Percentiles rank a stretch among this genome's conserved stretches.
phyloP scores from a whole-genome alignment of 53 echinoderm and acorn worm species.

The Holothuria leucospilota region DNA sequence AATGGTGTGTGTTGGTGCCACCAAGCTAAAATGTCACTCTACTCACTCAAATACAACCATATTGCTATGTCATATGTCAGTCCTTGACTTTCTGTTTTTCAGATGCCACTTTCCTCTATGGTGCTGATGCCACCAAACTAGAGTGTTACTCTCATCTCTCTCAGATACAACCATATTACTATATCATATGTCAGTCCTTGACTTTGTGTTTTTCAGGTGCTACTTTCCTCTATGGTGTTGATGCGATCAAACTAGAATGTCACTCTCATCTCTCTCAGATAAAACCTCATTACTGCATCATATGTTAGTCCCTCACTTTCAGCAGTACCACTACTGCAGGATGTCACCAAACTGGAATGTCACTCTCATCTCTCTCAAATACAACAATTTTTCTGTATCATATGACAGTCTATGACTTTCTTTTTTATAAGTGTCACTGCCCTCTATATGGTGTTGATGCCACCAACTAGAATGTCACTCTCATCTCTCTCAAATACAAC shows the following conservation, averaged over 20 bases:
- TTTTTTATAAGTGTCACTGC: constrained; percentile 57
- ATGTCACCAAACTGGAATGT: constrained; percentile 86
- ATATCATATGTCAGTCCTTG: too few species aligned
- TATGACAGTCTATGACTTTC: background rate
- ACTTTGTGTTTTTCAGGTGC: too few species aligned
- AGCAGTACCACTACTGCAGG: constrained; percentile 80
- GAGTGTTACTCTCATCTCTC: constrained; percentile 17
- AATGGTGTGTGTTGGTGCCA: constrained; percentile 72
- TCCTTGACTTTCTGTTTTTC: background rate
- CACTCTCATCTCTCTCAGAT: constrained; percentile 38
- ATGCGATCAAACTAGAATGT: background rate
- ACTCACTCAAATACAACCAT: too few species aligned
- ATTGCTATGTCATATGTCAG: too few species aligned
- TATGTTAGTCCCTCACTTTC: background rate
- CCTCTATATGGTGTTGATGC: constrained; percentile 74
- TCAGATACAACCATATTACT: background rate
- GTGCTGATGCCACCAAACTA: constrained; percentile 79
- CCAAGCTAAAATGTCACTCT: constrained; percentile 16
- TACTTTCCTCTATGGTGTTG: too few species aligned
- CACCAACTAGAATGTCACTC: constrained; percentile 38
- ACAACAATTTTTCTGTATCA: too few species aligned
- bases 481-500: too few species aligned
- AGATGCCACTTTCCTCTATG: constrained; percentile 77
- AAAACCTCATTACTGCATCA: constrained; percentile 62
- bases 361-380: too few species aligned